A percentile compares a stretch with the other conserved stretches of the same genome.
Conservation (phyloP, 2,888 invertebrate genomes). For the Trachelus tabidus region DNA sequence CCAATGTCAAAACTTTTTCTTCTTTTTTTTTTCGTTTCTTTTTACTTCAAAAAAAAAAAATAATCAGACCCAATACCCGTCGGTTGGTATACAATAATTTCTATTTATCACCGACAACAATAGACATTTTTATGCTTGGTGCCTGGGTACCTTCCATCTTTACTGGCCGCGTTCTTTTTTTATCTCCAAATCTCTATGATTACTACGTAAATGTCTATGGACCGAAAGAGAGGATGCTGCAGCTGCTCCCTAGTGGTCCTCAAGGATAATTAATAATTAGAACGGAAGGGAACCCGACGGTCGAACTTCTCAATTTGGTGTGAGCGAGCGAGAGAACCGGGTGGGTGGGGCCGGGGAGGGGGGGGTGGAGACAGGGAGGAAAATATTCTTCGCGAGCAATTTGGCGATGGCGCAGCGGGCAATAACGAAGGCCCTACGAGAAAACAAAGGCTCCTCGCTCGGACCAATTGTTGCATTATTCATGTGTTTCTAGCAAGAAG, state of each 20-base stretch:
- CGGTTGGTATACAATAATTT: too few relatives aligned
- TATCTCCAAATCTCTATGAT: neutral
- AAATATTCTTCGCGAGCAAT: conserved; percentile 50
- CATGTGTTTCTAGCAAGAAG: conserved; percentile 51
- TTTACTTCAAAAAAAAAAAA: too few relatives aligned
- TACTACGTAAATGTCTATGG: conserved; percentile 13
- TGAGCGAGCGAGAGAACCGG: too few relatives aligned
- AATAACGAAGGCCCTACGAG: conserved; percentile 50
- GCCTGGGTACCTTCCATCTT: too few relatives aligned
- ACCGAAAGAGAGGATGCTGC: conserved; percentile 30
- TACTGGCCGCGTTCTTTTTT: neutral
- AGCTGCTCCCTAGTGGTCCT: conserved; percentile 38
- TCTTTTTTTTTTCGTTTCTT: conserved; percentile 9
- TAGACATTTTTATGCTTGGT: too few relatives aligned
- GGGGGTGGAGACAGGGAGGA: neutral
- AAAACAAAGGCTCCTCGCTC: conserved; percentile 50
- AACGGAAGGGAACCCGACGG: conserved; percentile 38
- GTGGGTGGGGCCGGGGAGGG: fast-evolving
- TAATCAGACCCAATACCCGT: too few relatives aligned
- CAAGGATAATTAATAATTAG: conserved; percentile 50
- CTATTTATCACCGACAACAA: too few relatives aligned
- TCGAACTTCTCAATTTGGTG: conserved; percentile 27
- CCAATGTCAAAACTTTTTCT: conserved; percentile 1
- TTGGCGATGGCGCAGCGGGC: conserved; percentile 41
- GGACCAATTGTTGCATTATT: conserved; percentile 54